Conservation (phyloP, 2,888 invertebrate genomes). For the Apodemia zela region DNA sequence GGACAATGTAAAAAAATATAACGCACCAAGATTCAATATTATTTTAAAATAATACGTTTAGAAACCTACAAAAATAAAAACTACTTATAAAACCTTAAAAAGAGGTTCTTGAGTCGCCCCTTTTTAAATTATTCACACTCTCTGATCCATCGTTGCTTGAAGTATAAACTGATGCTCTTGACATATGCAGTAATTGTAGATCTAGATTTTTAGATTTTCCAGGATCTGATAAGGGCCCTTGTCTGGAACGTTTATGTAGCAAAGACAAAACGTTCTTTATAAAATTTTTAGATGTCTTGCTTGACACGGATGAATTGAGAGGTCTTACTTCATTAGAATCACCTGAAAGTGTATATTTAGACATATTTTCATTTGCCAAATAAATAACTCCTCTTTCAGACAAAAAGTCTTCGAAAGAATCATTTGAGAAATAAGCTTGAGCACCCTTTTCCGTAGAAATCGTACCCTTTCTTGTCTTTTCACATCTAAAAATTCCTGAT, state of each 20-base stretch:
- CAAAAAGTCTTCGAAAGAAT: conserved; percentile 62
- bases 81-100: conserved; percentile 37
- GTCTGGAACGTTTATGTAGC: conserved; percentile 45
- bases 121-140: conserved; percentile 36
- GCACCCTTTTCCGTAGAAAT: conserved; percentile 53
- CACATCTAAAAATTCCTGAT: conserved; percentile 27
- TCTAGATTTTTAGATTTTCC: conserved; percentile 45
- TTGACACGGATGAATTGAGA: conserved; percentile 39
- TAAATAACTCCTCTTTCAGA: conserved; percentile 54
- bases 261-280: conserved; percentile 50
- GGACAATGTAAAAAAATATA: neutral
- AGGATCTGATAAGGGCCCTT: conserved; percentile 52
- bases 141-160: conserved; percentile 49
- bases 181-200: conserved; percentile 59
- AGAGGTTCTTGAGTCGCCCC: conserved; percentile 53
- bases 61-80: conserved; percentile 5
- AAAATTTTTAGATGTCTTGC: conserved; percentile 59
- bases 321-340: conserved; percentile 41
- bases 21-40: neutral
- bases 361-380: conserved; percentile 47
- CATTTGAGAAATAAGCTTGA: conserved; percentile 59
- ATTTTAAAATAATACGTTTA: neutral
- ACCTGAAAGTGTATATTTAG: conserved; percentile 49
- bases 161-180: conserved; percentile 48
- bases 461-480: conserved; percentile 33